Conservation (phyloP, 2,113 vertebrate species). For the Notechis scutatus region DNA sequence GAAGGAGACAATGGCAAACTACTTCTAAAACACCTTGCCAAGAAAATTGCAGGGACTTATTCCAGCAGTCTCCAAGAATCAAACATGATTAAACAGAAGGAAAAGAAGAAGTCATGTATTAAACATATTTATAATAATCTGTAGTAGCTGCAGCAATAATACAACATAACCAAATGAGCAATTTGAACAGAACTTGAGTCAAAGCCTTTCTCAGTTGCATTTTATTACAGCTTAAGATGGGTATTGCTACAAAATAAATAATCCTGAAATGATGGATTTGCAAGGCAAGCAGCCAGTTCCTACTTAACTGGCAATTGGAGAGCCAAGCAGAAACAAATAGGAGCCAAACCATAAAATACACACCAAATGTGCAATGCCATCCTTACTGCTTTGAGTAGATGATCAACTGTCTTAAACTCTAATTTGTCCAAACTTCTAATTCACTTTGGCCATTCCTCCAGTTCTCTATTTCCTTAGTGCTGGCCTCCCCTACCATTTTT, state of each 20-base stretch:
- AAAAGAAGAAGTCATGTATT: neutral
- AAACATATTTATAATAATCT: neutral
- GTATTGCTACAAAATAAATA: neutral
- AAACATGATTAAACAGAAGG: neutral
- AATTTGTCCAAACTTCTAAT: neutral
- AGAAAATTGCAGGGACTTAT: neutral
- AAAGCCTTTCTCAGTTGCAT: neutral
- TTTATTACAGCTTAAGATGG: neutral
- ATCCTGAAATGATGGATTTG: neutral
- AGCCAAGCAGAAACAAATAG: neutral
- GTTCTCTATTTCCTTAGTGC: neutral
- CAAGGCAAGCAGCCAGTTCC: neutral
- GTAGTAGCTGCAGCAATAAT: neutral
- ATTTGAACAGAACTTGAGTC: neutral
- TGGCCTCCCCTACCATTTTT: neutral
- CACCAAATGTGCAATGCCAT: neutral
- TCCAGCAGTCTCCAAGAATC: neutral
- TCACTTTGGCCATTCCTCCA: neutral
- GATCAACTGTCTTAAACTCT: neutral
- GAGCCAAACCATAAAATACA: neutral
- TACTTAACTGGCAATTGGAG: neutral
- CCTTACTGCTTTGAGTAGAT: neutral
- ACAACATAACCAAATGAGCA: neutral
- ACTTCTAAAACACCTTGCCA: no score
- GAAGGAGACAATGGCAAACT: neutral